phyloP scores from a whole-genome alignment of 2,113 vertebrate species.

The Myotis lucifugus region DNA sequence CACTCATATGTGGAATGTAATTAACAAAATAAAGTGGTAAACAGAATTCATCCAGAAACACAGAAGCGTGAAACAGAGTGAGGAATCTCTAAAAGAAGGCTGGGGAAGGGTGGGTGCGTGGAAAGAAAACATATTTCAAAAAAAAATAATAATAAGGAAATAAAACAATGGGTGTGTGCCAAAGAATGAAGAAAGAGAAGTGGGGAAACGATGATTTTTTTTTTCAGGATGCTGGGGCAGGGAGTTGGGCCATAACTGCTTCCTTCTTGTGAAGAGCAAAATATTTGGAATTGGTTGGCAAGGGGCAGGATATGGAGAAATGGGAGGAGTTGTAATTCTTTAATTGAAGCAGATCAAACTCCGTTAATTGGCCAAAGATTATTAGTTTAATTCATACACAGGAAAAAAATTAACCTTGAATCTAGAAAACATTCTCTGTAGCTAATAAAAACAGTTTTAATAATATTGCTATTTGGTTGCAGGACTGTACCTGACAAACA shows the following conservation, averaged over 20 bases:
- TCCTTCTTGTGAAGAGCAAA: not conserved
- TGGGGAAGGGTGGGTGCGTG: no score
- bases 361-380: not conserved
- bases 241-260: not conserved
- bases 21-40: no score
- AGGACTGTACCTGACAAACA: slow-evolving; percentile 41
- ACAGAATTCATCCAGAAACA: no score
- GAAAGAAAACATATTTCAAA: no score
- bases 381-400: not conserved
- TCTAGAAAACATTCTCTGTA: not conserved
- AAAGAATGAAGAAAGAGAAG: not conserved
- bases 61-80: no score
- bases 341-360: not conserved
- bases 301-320: not conserved
- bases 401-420: not conserved
- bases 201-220: not conserved
- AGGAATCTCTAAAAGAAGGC: no score
- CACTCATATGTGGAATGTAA: no score
- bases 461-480: slow-evolving; percentile 49
- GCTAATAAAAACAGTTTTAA: slow-evolving; percentile 8
- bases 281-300: not conserved
- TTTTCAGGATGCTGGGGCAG: not conserved
- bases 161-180: not conserved
- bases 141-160: no score
- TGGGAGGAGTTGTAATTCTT: not conserved